Conservation (phyloP, 2,113 vertebrate species). For the Pampusana beccarii region DNA sequence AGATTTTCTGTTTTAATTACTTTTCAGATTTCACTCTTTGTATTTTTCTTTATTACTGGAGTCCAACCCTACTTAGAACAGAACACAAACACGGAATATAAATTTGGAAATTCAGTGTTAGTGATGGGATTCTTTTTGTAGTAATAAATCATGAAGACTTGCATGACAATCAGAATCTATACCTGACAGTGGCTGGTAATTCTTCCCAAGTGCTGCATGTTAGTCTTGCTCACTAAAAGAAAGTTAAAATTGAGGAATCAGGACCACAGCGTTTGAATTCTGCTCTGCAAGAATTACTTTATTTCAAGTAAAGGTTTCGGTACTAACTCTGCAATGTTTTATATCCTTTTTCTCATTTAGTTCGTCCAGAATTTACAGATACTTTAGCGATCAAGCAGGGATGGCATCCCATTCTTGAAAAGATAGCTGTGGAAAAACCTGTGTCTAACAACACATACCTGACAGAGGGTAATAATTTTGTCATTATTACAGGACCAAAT, state of each 20-base stretch:
- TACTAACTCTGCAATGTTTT: background rate
- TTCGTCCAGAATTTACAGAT: conserved; percentile 96
- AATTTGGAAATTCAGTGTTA: background rate
- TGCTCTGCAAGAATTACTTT: background rate
- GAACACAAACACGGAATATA: background rate
- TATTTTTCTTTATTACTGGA: background rate
- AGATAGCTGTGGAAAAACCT: conserved; percentile 87
- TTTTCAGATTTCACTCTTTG: background rate
- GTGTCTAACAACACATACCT: conserved; percentile 91
- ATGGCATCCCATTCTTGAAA: conserved; percentile 94
- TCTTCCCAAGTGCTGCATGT: background rate
- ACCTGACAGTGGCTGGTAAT: background rate
- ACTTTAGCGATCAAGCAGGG: conserved; percentile 94
- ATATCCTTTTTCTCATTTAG: conserved; percentile 68
- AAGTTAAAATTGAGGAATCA: background rate
- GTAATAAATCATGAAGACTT: background rate
- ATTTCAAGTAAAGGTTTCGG: background rate
- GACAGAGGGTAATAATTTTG: conserved; percentile 91
- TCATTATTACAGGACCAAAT: conserved; percentile 95
- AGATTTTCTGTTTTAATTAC: background rate
- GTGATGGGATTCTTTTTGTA: background rate
- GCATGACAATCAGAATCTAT: background rate
- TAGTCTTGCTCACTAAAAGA: background rate
- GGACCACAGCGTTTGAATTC: background rate
- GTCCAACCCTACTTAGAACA: background rate